A percentile compares a stretch with the other conserved stretches of the same genome.
Evolutionary conservation across 2,113 vertebrate species (phyloP).

Genomic region (Muntiacus reevesi): DNA sequence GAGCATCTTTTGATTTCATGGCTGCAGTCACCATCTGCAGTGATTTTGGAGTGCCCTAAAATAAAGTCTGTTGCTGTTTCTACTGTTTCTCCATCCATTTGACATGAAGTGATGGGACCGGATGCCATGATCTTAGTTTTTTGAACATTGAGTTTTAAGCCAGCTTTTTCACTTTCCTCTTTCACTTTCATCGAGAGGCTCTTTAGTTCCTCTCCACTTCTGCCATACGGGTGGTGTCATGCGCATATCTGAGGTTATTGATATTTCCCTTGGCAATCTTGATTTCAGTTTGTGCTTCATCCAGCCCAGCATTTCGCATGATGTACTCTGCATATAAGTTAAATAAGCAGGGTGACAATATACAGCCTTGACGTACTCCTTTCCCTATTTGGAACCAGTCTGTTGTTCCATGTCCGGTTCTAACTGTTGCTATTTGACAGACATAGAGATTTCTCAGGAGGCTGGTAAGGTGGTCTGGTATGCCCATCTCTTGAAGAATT

Average conservation of each 20-base stretch:
- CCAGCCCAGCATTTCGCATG: rapidly evolving
- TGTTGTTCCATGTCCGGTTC: not conserved
- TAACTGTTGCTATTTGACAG: not conserved
- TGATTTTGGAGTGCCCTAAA: not conserved
- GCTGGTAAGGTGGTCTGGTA: not conserved
- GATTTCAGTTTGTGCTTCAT: not conserved
- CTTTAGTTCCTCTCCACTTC: not conserved
- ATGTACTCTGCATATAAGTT: not conserved
- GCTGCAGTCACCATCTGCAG: not conserved
- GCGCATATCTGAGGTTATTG: not conserved
- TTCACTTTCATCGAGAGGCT: not conserved
- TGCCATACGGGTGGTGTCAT: not conserved
- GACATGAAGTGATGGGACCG: not conserved
- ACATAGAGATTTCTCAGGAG: not conserved
- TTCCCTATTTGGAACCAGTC: not conserved
- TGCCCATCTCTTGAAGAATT: not conserved
- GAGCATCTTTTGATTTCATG: not conserved
- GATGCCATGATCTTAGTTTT: not conserved
- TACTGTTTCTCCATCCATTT: not conserved
- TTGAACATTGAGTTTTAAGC: not conserved
- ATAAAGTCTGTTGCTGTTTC: not conserved
- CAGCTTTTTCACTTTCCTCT: not conserved
- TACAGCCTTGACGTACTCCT: not conserved
- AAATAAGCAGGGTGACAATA: not conserved
- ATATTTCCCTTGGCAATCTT: not conserved